Evolutionary conservation across 1,140 invertebrate species (phyloP), one percentile per base, ranked within the genome.

Genomic region (Heliconius melpomene): DNA sequence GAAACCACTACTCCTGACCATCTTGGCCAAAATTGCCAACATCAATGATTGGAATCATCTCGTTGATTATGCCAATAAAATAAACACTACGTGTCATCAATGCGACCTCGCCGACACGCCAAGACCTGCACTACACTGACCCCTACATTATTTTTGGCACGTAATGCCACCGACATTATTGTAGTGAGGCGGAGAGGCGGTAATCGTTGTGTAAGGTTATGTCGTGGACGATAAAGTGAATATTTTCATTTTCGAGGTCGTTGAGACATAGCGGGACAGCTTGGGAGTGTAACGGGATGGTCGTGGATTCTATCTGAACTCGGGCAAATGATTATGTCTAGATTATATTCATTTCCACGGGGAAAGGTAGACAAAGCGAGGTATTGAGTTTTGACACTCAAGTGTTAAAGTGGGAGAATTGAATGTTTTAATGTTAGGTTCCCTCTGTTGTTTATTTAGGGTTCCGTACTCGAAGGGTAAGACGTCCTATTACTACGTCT

Each of bases 141-240:
- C 71, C 71, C 71, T n/a, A 72, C 8, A 72, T 72, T 38, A 72
- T 72, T 72, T 72, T 40, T 66, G 60, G 60, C 71, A 72, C 71
- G 71, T 72, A 36, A 40, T 38, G 71, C 16, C 60, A 26, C 5
- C 60, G 29, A 66, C 54, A 60, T 60, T 72, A 72, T 5, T 38
- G 18, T 75, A n/a, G 20, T 60, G 32, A 40, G 46, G 29, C 26
- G 18, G 20, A 60, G 13, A 13, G 54, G 5, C 26, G 18, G 32
- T 70, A 38, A 38, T 75, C 7, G 74, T 71, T 77, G 60, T 50
- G 75, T 26, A 77, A 77, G 75, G 60, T 75, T 66, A 77, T 29
- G 75, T 36, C 50, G 18, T 29, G 54, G 75, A 52, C 26, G 5
- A 23, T 70, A 23, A 76, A 26, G 57, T 40, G 60, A 54, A 54